phyloP scores from a whole-genome alignment of 2,113 vertebrate genomes.

The Microtus oregoni region DNA sequence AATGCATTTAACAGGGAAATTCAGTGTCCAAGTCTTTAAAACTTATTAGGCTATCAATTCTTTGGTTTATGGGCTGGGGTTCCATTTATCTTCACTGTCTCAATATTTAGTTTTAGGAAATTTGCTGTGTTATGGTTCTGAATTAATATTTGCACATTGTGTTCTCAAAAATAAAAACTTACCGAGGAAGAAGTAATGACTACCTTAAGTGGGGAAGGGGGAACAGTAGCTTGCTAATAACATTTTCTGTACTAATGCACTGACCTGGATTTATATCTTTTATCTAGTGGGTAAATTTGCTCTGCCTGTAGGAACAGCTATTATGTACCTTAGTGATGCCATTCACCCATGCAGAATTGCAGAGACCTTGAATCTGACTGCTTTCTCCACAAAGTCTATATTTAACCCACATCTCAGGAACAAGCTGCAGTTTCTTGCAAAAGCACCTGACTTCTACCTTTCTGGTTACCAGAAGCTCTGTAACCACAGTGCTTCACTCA shows the following conservation, averaged over 20 bases:
- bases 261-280: slow-evolving; percentile 73
- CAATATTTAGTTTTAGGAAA: not conserved
- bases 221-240: slow-evolving; percentile 52
- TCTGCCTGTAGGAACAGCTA: slow-evolving; percentile 37
- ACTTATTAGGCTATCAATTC: not conserved
- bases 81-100: not conserved
- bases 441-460: not conserved
- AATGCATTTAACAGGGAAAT: not conserved
- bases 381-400: slow-evolving; percentile 27
- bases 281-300: slow-evolving; percentile 64
- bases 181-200: slow-evolving; percentile 37
- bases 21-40: not conserved
- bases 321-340: slow-evolving; percentile 7
- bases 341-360: slow-evolving; percentile 62
- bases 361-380: slow-evolving; percentile 19
- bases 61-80: not conserved
- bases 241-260: slow-evolving; percentile 64
- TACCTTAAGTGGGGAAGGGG: not conserved
- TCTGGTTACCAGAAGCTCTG: slow-evolving; percentile 11
- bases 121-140: not conserved
- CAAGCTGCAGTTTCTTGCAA: slow-evolving; percentile 32
- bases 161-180: slow-evolving; percentile 33
- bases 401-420: slow-evolving; percentile 61
- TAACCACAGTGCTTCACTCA: not conserved
- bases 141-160: slow-evolving; percentile 46